phyloP scores from a whole-genome alignment of 1,140 invertebrate genomes.

The Thaumatotibia leucotreta region DNA sequence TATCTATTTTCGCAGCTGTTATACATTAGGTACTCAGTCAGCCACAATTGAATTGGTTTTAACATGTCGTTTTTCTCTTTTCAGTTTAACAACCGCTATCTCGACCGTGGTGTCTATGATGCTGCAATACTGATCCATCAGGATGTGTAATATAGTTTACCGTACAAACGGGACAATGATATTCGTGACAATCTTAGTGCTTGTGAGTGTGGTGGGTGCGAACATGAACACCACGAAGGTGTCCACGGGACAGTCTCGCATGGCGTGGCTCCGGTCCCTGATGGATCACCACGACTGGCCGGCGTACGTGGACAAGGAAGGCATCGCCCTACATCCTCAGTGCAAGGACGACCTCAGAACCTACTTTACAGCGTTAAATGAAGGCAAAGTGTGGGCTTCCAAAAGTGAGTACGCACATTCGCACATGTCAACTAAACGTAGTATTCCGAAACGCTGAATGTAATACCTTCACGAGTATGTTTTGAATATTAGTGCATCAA shows the following conservation, averaged over 20 bases:
- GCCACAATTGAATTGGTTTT: background rate
- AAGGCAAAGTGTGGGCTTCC: slow-evolving; percentile 81
- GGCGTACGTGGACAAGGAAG: slow-evolving; percentile 47
- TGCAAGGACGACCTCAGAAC: slow-evolving; percentile 77
- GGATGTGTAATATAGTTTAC: slow-evolving; percentile 1
- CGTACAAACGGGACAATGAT: slow-evolving; percentile 34
- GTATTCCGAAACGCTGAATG: background rate
- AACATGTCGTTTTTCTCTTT: background rate
- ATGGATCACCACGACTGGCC: slow-evolving; percentile 82
- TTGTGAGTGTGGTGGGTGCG: slow-evolving; percentile 62
- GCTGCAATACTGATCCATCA: background rate
- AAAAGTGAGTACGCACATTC: slow-evolving; percentile 86
- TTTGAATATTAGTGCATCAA: background rate
- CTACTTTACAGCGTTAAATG: slow-evolving; percentile 77
- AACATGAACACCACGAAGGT: slow-evolving; percentile 44
- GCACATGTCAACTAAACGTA: background rate
- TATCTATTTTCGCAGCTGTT: no score
- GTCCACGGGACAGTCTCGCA: slow-evolving; percentile 43
- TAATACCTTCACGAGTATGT: background rate
- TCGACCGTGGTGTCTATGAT: background rate
- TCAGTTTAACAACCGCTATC: background rate
- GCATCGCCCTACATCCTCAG: slow-evolving; percentile 59
- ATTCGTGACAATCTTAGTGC: slow-evolving; percentile 46
- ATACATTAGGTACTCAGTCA: no score
- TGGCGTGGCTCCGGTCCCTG: slow-evolving; percentile 80